Base-by-base conservation (phyloP, 1,140 invertebrate genomes). In the Mizuhopecten yessoensis region DNA sequence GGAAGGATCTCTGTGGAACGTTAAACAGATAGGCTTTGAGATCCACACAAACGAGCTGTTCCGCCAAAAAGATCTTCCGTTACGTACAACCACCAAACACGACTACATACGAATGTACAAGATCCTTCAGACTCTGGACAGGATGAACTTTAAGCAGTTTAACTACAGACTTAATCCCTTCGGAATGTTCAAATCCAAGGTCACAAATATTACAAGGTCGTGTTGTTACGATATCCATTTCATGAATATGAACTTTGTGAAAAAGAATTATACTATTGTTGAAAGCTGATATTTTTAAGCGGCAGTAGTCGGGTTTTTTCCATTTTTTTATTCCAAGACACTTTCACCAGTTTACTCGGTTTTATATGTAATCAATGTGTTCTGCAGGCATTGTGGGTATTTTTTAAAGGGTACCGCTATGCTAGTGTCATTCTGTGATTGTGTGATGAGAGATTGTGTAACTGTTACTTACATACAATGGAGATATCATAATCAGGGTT, bases 21-120 rank as follows among this genome's bases (percentile, higher is more conserved):
- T 95, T 9, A 93, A 94, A 86, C 94, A 95, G 91, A 88, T 95
- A 29, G 94, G 93, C 11, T 94, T 95, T 91, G 94, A 95, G 90
- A 93, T 94, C 20, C 94, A 94, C 86, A 92, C 92, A 17, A 88
- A 86, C 9, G 93, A 94, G 86, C 92, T 93, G n/a, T 94, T 93
- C 34, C 15, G 87, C 23, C 33, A 33, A 86, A 42, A 75, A n/a
- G 90, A 92, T 49, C 89, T 87, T 23, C 86, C 49, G 17, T 87
- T 92, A 20, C 89, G 92, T 34, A 92, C 91, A 29, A 90, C 92
- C 23, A 90, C 49, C 0, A 93, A 92, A 34, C 34, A 91, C 15
- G 94, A 94, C 33, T 95, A 92, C 90, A 34, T 95, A 13, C 39
- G 88, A 17, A 95, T 95, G 94, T 94, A 92, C n/a, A 89, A 93